Evolutionary conservation across 2,113 vertebrate genomes (phyloP), one percentile per base, ranked within the genome.

Genomic region (Takifugu bimaculatus): DNA sequence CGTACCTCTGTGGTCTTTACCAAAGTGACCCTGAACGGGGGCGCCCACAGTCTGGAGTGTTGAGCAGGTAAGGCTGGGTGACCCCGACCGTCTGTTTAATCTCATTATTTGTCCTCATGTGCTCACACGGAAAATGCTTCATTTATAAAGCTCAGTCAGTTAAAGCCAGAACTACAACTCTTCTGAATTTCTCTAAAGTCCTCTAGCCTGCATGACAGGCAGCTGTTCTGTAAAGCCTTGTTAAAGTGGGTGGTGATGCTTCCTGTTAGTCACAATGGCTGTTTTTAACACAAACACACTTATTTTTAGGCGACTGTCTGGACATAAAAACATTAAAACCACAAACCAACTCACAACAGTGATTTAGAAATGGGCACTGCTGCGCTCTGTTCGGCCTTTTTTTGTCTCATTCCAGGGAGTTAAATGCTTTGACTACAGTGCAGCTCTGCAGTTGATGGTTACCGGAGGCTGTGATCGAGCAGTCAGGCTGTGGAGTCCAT

Each of bases 381-480:
- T 45, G 44, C 14, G 2, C 44, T 53, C 11, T 64, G 7, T 54
- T 3, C 27, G 11, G n/a, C 20, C 13, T 61, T 13, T 53, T 60
- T 57, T 26, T 54, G 9, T 67, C 14, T 75, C 26, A 3, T 70
- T 67, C 49, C 66, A 86, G 80, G 80, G 82, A 26, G 80, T 51
- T 9, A 70, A 66, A 29, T 88, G 81, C 58, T 90, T 91, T 44
- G 85, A 84, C 60, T 86, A 68, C 29, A 79, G 53, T 26, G 76
- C 65, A 6, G n/a, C 73, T 55, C 74, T 83, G 63, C 74, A 71
- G 28, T 3, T 84, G 76, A 60, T 86, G 26, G 71, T 79, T 11
- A 75, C 87, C 0, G 88, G 78, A 35, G 68, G 66, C 1, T 10
- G 75, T 49, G 81, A 81, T 35, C 3, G 14, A 2, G 63, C 50